phyloP scores from a whole-genome alignment of 1,140 invertebrate genomes.

The Pogonognathellus flavescens region DNA sequence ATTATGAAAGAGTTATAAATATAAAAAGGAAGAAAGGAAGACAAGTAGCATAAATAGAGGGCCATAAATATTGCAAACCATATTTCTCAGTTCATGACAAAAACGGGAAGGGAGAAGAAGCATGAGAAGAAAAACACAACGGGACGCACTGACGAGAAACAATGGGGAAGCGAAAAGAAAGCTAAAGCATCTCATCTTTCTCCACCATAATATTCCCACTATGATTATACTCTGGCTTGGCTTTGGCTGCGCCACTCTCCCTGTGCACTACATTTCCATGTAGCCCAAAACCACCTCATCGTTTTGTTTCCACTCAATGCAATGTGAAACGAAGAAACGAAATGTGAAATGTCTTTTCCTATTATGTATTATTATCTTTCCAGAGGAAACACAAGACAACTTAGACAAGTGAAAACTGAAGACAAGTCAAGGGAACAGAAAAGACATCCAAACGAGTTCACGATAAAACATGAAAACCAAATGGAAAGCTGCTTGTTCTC shows the following conservation, averaged over 20 bases:
- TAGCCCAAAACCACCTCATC: not conserved
- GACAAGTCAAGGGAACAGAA: not conserved
- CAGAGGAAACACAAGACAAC: conserved; percentile 8
- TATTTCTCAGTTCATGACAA: conserved; percentile 31
- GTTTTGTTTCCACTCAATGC: conserved; percentile 21
- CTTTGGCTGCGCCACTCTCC: too few species aligned
- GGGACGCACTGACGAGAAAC: not conserved
- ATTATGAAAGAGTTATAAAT: too few species aligned
- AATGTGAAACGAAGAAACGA: conserved; percentile 21
- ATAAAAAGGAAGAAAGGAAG: not conserved
- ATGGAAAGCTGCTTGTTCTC: not conserved
- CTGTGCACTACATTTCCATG: too few species aligned
- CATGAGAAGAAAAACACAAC: not conserved
- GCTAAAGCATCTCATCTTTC: not conserved
- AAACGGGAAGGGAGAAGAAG: not conserved
- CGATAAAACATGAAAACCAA: not conserved
- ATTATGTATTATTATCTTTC: conserved; percentile 30
- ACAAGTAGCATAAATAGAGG: not conserved
- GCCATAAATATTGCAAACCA: conserved; percentile 2
- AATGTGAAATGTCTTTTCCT: conserved; percentile 31
- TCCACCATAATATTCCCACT: too few species aligned
- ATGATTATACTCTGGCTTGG: not conserved
- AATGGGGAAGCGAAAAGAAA: not conserved
- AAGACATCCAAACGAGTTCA: conserved; percentile 7
- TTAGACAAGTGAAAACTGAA: not conserved